Evolutionary conservation across 2,888 invertebrate genomes (phyloP).

Genomic region (Invenusta paracnida): DNA sequence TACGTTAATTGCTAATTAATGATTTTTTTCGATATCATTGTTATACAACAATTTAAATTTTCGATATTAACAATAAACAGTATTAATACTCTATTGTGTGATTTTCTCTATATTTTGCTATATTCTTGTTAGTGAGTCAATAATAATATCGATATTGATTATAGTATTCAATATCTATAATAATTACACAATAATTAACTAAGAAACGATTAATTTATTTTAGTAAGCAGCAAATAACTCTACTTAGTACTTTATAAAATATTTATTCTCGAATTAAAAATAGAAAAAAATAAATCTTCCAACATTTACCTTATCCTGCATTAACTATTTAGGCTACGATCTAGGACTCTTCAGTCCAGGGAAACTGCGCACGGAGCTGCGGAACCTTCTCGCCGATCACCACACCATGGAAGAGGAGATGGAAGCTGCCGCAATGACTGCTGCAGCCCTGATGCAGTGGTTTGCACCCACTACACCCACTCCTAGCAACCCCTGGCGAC

Average conservation of each 20-base stretch:
- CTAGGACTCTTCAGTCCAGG: conserved; percentile 42
- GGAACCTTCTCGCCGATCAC: conserved; percentile 39
- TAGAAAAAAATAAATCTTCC: neutral
- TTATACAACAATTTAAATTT: too few relatives aligned
- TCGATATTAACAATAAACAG: too few relatives aligned
- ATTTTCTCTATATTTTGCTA: too few relatives aligned
- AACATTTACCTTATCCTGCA: neutral
- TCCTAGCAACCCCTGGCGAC: neutral
- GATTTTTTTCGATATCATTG: too few relatives aligned
- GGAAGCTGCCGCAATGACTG: conserved; percentile 38
- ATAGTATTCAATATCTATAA: neutral
- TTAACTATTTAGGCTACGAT: conserved; percentile 30
- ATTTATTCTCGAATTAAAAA: too few relatives aligned
- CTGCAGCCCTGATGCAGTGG: conserved; percentile 37
- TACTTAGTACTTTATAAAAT: too few relatives aligned
- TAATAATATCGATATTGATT: too few relatives aligned
- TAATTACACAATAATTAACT: neutral
- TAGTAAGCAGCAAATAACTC: too few relatives aligned
- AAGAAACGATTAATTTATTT: neutral
- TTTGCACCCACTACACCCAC: conserved; percentile 4
- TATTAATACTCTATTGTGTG: too few relatives aligned
- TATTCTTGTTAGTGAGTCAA: too few relatives aligned
- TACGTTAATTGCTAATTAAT: too few relatives aligned
- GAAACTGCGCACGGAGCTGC: conserved; percentile 33
- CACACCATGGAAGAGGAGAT: conserved; percentile 41